These are phyloP conservation scores for Eupsilia transversa DNA, from an alignment of 2,888 invertebrate species.

Conservation along the genomic window DNA sequence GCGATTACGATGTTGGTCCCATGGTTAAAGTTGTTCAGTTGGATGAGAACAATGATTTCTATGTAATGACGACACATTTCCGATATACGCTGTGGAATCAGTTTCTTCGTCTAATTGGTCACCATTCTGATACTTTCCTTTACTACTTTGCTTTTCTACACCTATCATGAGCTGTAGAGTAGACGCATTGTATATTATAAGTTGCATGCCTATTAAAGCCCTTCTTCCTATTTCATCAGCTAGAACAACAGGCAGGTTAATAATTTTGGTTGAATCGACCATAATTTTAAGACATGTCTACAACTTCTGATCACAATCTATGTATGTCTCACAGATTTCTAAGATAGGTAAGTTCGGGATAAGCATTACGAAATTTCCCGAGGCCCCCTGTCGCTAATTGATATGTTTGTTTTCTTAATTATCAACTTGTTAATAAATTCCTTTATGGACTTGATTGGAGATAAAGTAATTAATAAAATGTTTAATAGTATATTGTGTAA, in stretches of 20 bases:
- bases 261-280: constrained; percentile 23
- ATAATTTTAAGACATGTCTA: constrained; percentile 15
- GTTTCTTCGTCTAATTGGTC: background rate
- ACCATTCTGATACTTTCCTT: background rate
- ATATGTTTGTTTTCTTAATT: constrained; percentile 36
- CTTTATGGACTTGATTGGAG: constrained; percentile 12
- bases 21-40: too few species aligned
- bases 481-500: constrained; percentile 16
- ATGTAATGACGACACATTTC: too few species aligned
- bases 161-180: background rate
- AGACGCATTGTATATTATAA: background rate
- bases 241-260: constrained; percentile 18
- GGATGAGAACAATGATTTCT: too few species aligned
- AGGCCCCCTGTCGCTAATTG: constrained; percentile 43
- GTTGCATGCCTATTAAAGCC: background rate
- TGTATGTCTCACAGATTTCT: constrained; percentile 22
- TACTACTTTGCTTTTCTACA: background rate
- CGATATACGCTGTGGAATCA: background rate
- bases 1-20: too few species aligned
- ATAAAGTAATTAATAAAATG: constrained; percentile 8
- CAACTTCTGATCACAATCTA: constrained; percentile 36
- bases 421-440: background rate
- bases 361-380: constrained; percentile 7
- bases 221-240: constrained; percentile 19
- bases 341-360: constrained; percentile 19